A percentile compares a stretch with the other conserved stretches of the same genome.
These are phyloP conservation scores for Macropodus opercularis DNA, from an alignment of 2,797 vertebrate species.

Conservation along the genomic window DNA sequence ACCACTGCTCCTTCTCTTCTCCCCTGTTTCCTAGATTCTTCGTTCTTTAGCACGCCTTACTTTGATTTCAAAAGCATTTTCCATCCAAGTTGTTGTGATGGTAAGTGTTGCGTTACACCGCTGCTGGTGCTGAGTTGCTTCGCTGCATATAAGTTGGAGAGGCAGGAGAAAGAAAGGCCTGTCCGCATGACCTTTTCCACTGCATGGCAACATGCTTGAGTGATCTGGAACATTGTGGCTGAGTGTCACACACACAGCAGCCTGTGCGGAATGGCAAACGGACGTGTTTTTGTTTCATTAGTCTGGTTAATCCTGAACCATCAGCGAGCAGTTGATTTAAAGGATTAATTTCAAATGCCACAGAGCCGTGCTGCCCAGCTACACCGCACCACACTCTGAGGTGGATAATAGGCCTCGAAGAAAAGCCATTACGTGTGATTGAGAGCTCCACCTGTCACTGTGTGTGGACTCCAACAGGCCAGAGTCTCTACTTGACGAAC, in stretches of 20 bases:
- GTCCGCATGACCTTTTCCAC: conserved; percentile 65
- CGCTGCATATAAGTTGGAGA: conserved; percentile 22
- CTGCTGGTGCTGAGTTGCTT: conserved; percentile 9
- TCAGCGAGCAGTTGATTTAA: conserved; percentile 70
- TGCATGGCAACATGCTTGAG: conserved; percentile 74
- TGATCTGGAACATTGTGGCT: conserved; percentile 59
- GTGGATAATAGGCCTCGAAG: conserved; percentile 43
- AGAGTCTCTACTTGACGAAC: conserved; percentile 46
- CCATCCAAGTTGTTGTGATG: conserved; percentile 70
- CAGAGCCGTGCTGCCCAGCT: conserved; percentile 28
- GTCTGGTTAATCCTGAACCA: conserved; percentile 64
- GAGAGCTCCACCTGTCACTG: conserved; percentile 48
- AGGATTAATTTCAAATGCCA: conserved; percentile 73
- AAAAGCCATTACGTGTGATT: conserved; percentile 33
- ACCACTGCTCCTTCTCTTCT: not conserved
- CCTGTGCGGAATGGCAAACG: conserved; percentile 68
- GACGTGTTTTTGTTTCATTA: conserved; percentile 67
- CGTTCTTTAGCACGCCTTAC: conserved; percentile 69
- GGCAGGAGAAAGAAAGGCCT: conserved; percentile 11
- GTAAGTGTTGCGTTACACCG: conserved; percentile 65
- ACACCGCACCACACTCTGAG: conserved; percentile 6
- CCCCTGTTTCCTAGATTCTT: conserved; percentile 54
- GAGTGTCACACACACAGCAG: conserved; percentile 38
- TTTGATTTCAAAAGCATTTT: conserved; percentile 82
- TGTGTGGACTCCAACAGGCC: conserved; percentile 31